phyloP scores from a whole-genome alignment of 2,797 vertebrate species.

The Liasis olivaceus region DNA sequence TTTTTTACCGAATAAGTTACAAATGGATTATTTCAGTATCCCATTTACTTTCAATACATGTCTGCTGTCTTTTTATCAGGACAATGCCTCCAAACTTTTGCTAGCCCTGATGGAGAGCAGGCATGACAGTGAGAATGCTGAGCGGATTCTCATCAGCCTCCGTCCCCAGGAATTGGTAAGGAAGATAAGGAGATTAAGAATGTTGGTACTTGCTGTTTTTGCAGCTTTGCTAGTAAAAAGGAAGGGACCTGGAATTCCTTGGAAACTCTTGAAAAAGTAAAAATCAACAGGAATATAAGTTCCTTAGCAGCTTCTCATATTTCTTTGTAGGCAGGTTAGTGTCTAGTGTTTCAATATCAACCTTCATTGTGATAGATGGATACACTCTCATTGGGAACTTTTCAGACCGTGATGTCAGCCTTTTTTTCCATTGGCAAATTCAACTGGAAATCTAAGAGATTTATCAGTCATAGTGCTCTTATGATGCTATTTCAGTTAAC shows the following conservation, averaged over 20 bases:
- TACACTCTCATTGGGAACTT: not conserved
- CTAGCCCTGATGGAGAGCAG: slow-evolving; percentile 96
- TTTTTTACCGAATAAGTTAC: not conserved
- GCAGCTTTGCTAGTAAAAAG: not conserved
- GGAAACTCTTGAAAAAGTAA: not conserved
- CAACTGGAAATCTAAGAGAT: not conserved
- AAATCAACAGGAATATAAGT: not conserved
- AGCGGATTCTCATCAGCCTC: slow-evolving; percentile 96
- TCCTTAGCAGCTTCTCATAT: not conserved
- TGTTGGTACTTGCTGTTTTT: not conserved
- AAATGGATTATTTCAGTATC: not conserved
- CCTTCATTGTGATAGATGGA: not conserved
- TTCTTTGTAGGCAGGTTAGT: not conserved
- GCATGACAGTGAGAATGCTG: slow-evolving; percentile 93
- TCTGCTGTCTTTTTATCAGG: slow-evolving; percentile 71
- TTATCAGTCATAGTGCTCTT: not conserved
- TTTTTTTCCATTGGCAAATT: not conserved
- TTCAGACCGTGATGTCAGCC: not conserved
- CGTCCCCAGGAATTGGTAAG: slow-evolving; percentile 92
- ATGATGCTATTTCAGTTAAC: not conserved
- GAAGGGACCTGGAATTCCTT: too few relatives aligned
- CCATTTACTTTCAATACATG: not conserved
- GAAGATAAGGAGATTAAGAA: not conserved
- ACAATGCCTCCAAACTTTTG: slow-evolving; percentile 96
- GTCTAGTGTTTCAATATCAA: not conserved